A percentile compares a stretch with the other conserved stretches of the same genome.
phyloP scores from a whole-genome alignment of 2,113 vertebrate genomes.

The Progne subis region DNA sequence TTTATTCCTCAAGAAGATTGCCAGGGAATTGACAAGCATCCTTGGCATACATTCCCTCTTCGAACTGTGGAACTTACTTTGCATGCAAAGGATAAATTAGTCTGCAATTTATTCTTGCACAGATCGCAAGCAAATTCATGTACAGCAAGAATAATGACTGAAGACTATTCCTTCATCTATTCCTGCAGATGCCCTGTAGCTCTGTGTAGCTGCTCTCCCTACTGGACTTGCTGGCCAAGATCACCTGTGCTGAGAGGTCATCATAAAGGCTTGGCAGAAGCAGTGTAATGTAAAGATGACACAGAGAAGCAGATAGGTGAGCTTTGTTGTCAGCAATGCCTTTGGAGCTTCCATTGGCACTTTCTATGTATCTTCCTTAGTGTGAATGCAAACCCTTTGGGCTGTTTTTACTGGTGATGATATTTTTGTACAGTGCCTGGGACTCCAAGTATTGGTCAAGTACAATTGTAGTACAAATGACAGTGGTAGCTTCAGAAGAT shows the following conservation, averaged over 20 bases:
- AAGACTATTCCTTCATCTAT: not conserved
- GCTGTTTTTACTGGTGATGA: not conserved
- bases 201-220: not conserved
- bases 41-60: not conserved
- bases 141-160: not conserved
- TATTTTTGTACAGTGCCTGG: not conserved
- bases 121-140: not conserved
- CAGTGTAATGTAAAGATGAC: not conserved
- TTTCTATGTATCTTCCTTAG: not conserved
- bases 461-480: not conserved
- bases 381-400: not conserved
- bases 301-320: not conserved
- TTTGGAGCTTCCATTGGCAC: not conserved
- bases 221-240: not conserved
- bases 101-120: not conserved
- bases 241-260: not conserved
- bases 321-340: not conserved
- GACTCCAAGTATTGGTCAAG: not conserved
- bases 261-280: not conserved
- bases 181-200: not conserved
- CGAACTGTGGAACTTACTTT: not conserved
- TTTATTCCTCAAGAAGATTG: not conserved
- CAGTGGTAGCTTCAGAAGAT: not conserved
- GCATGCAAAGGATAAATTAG: not conserved
- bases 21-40: not conserved